phyloP scores from a whole-genome alignment of 2,888 invertebrate genomes.

The Noctua comes region DNA sequence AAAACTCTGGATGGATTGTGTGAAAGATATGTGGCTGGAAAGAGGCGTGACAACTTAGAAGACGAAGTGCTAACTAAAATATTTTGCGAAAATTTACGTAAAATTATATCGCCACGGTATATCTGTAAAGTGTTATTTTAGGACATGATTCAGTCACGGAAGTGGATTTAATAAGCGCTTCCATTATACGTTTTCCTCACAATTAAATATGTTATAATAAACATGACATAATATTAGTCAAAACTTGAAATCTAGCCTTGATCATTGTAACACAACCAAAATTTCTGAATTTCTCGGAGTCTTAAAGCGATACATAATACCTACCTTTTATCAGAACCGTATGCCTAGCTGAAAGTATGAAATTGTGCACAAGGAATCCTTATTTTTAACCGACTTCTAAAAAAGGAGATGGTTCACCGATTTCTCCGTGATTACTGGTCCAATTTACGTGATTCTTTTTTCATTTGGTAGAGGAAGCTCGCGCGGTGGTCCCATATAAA shows the following conservation, averaged over 20 bases:
- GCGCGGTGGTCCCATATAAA: no score
- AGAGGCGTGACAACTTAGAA: not conserved
- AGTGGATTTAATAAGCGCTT: conserved; percentile 6
- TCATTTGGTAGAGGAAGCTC: no score
- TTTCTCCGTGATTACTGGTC: no score
- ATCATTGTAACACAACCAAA: not conserved
- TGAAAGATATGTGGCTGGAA: not conserved
- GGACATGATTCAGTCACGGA: conserved; percentile 23
- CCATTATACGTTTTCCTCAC: conserved; percentile 16
- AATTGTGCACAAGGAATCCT: no score
- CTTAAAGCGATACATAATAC: not conserved
- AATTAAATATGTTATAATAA: conserved; percentile 2
- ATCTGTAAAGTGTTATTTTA: conserved; percentile 17
- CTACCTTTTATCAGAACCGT: no score
- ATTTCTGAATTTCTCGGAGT: not conserved
- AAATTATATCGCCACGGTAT: not conserved
- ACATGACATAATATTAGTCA: conserved; percentile 12
- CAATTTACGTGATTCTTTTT: no score
- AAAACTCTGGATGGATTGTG: not conserved
- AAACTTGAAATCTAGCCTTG: not conserved
- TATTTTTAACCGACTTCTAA: no score
- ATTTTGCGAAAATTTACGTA: not conserved
- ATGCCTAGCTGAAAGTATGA: no score
- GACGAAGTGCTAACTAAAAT: not conserved
- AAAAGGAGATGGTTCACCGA: no score